Percentiles rank a stretch among this genome's conserved stretches.
phyloP scores from a whole-genome alignment of 1,140 invertebrate genomes.

The Euwallacea similis region DNA sequence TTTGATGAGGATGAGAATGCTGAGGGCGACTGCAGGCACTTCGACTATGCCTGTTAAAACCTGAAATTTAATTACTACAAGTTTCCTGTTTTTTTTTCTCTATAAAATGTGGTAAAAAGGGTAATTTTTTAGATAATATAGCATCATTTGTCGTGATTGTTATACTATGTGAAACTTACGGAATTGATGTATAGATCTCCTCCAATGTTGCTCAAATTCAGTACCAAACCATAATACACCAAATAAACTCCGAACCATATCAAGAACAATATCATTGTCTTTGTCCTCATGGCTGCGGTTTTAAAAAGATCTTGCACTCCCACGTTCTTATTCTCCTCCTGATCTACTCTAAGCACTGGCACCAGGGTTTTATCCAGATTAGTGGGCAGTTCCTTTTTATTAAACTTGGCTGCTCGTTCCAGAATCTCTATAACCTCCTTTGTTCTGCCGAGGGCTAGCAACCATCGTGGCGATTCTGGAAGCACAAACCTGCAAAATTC shows the following conservation, averaged over 20 bases:
- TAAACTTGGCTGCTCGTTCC: conserved; percentile 67
- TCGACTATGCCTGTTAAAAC: conserved; percentile 65
- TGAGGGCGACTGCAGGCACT: conserved; percentile 70
- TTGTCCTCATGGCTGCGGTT: conserved; percentile 62
- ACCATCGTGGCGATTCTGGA: conserved; percentile 84
- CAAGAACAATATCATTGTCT: conserved; percentile 66
- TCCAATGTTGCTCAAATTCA: conserved; percentile 71
- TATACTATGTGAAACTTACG: conserved; percentile 54
- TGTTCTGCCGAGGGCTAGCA: conserved; percentile 71
- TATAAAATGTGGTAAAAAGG: neutral
- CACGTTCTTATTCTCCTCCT: conserved; percentile 52
- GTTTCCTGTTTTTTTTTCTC: neutral
- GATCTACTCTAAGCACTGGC: conserved; percentile 48
- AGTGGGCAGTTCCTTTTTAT: conserved; percentile 61
- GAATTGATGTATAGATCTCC: conserved; percentile 71
- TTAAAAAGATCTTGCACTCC: conserved; percentile 65
- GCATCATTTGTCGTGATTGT: neutral
- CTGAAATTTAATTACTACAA: neutral
- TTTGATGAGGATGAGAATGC: conserved; percentile 70
- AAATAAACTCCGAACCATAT: conserved; percentile 75
- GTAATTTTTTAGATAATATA: no score
- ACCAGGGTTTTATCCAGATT: conserved; percentile 67
- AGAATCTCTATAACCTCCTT: conserved; percentile 71
- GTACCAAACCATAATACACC: conserved; percentile 71
- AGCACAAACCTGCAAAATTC: conserved; percentile 65